Base-by-base conservation (phyloP, 2,888 invertebrate genomes). In the Drosophila differens region DNA sequence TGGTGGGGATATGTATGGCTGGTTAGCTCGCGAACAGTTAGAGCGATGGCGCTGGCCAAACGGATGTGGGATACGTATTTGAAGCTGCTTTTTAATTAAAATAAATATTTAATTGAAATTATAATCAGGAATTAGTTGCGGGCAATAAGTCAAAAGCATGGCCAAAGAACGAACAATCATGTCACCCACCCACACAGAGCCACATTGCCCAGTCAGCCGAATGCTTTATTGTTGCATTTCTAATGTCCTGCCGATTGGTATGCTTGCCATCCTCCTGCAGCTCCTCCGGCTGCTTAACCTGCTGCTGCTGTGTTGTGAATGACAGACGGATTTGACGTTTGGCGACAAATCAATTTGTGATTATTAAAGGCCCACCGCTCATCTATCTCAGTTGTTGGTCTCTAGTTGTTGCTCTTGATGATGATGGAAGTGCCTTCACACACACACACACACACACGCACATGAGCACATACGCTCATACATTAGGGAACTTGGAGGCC, bases 61-160 rank as follows among this genome's bases (percentile, higher is more conserved):
- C 70, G 63, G 66, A 76, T 76, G 70, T 61, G 83, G 68, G 66
- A 69, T 84, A 71, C 65, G 73, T 79, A 77, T 87, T 84, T 86
- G 85, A 81, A 88, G 88, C 76, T 87, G 87, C 76, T 85, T 87
- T 86, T 88, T 83, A 88, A 90, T 87, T 90, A 88, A 90, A 87
- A 90, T 90, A 88, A 87, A 90, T 87, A 87, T 90, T 87, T 90
- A 85, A 87, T 90, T 85, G 81, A 81, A 87, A 87, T 88, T 82
- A 73, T 81, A 81, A 90, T 81, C 81, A 70, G 77, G 76, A 79
- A 76, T 88, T 77, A 89, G 87, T 85, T 86, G 82, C 82, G 82
- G 80, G 82, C 85, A 80, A 80, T 69, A 79, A 74, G 79, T 74
- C 78, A 82, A 76, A 67, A 67, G 70, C 82, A 78, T 62, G 66